Evolutionary conservation across 2,888 invertebrate genomes (phyloP), one percentile per base, ranked within the genome.

Genomic region (Tiliacea aurago): DNA sequence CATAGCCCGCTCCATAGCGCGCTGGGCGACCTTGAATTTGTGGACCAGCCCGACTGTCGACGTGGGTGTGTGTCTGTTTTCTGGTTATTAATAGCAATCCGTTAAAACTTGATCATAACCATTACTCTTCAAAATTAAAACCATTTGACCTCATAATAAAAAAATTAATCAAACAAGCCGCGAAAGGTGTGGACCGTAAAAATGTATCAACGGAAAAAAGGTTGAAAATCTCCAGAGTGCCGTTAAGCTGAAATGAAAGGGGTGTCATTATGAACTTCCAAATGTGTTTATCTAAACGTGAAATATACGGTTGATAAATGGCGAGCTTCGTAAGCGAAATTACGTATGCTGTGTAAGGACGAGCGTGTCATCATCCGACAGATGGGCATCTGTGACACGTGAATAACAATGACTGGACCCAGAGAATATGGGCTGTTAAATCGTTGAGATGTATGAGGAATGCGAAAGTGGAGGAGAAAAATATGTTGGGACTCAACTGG

Each of bases 251-350:
- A 84, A 86, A 87, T 87, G 83, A 88, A 88, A 86, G 84, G 84
- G 86, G 87, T 85, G 83, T 86, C 89, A 89, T 89, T 89, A 89
- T 86, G 81, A 86, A 87, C 76, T 85, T 84, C 83, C 78, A 88
- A 88, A 89, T 87, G 84, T 87, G 89, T 88, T 88, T 89, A 90
- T 88, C 88, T 86, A 87, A 85, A 88, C 84, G 84, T 85, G 80
- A 89, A 88, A 89, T 89, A 88, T 86, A 84, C 71, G 83, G 75
- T 67, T 80, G 85, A 86, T 86, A 87, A 89, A 87, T 83, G 83
- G 78, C 62, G 55, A 74, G 79, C 78, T 78, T 65, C 83, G 78
- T 82, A 78, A 86, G 78, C 80, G 73, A 82, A 83, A 87, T 86
- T 88, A 84, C 82, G 81, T 84, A 80, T 83, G 76, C 80, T 73